Base-by-base conservation (phyloP, 2,113 vertebrate species). In the Bufo bufo region DNA sequence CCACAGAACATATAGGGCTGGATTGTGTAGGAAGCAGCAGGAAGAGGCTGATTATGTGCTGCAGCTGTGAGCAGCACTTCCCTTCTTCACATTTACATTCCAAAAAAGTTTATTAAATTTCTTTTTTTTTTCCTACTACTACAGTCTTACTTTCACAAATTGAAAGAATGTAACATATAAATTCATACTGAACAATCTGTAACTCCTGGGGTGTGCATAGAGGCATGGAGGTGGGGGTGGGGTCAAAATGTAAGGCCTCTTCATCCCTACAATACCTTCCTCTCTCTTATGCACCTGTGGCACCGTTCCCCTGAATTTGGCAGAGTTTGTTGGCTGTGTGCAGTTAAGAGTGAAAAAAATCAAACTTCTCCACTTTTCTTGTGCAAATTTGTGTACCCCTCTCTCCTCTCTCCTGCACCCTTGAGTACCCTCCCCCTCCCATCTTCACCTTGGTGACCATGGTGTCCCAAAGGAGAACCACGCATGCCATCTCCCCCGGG, bases 31-130 rank as follows among this genome's bases (percentile, higher is more conserved):
- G 81, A 84, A 63, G 87, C 80, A 88, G 81, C 87, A 84, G 81
- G 80, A 88, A 84, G 87, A 88, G 77, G 81, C 81, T 88, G 87
- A 88, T 88, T 88, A 88, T 77, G 72, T 49, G 50, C 19, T 84
- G 81, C 87, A 88, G 87, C 87, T 88, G 87, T 63, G 58, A 74
- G 77, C 87, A 45, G 12, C 49, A 13, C 77, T 87, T 80, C 47
- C 59, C 71, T 87, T 52, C 20, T 8, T 16, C 20, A 66, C 75
- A 88, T 83, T 88, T 83, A 77, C 86, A 87, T 83, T 82, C 66
- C n/a, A 56, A 65, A 59, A 87, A 84, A 87, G 54, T 82, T 72
- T 80, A 69, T 47, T 16, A 23, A 52, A 81, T 47, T 58, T 87
- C 61, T 80, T 58, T n/a, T 1, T 69, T 52, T 65, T 54, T 13